Base-by-base conservation (phyloP, 2,113 vertebrate species). In the Beaufortia kweichowensis region DNA sequence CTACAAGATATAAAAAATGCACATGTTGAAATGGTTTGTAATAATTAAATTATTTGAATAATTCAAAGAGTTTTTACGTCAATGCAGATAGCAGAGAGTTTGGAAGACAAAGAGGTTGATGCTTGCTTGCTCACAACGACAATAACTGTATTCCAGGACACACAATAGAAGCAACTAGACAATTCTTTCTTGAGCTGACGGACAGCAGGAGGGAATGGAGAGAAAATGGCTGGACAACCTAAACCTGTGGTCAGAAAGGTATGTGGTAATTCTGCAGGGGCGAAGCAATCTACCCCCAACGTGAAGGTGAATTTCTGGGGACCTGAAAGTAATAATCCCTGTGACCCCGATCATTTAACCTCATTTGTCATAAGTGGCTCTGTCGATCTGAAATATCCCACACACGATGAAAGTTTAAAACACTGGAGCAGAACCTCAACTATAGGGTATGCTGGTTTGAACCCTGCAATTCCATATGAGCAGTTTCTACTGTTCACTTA, bases 271-370 rank as follows among this genome's bases (percentile, higher is more conserved):
- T 5, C 68, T 28, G 53, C n/a, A 33, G 56, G 56, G n/a, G 10
- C 17, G 46, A 73, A 73, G 70, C 70, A 61, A 73, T 73, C 33
- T 10, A 28, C 39, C 70, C 2, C n/a, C 53, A 61, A 29, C n/a
- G 69, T 43, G 23, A 59, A 72, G 55, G 23, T 11, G 19, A 12
- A 29, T 41, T 60, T 46, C 70, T 61, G 35, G 21, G 23, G 35
- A 19, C 21, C 53, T 72, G 33, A 41, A 43, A 11, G 31, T 23
- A 19, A 61, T 29, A 60, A 46, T 60, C 56, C 56, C 46, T 14
- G 56, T 48, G 56, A 61, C 70, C 70, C 11, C 14, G 23, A 73
- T 24, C 1, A 6, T 39, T 57, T 60, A 71, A 59, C 68, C 68
- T 71, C 53, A 71, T 71, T 61, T 24, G 2, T 61, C 70, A 73